These are phyloP conservation scores for Danaus plexippus DNA, from an alignment of 1,140 invertebrate genomes.

Conservation along the genomic window DNA sequence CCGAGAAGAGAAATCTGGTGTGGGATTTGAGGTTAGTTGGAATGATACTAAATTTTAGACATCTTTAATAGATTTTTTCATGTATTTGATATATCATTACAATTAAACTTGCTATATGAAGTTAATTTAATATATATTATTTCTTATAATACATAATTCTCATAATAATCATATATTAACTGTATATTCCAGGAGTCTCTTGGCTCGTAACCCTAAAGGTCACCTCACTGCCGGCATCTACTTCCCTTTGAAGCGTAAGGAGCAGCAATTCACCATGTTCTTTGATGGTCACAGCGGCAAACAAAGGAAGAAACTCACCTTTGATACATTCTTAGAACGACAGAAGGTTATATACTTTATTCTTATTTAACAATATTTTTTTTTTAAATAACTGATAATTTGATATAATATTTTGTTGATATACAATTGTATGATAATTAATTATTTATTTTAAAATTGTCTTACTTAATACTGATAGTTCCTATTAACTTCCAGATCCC, in stretches of 20 bases:
- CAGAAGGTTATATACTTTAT: conserved; percentile 71
- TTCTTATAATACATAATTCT: too few species aligned
- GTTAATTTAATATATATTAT: too few species aligned
- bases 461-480: conserved; percentile 1
- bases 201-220: conserved; percentile 87
- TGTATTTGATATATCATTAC: too few species aligned
- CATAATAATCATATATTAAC: neutral
- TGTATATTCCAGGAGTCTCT: conserved; percentile 75
- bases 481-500: conserved; percentile 68
- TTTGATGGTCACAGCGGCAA: conserved; percentile 79
- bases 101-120: too few species aligned
- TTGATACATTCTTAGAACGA: conserved; percentile 76
- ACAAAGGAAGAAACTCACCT: conserved; percentile 79
- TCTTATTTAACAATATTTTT: neutral
- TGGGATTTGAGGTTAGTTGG: conserved; percentile 80
- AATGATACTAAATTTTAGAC: too few species aligned
- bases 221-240: conserved; percentile 86
- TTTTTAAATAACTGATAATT: conserved; percentile 1
- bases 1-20: conserved; percentile 89
- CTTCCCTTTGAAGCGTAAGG: conserved; percentile 78
- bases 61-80: too few species aligned
- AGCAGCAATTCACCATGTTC: conserved; percentile 83
- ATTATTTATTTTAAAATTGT: too few species aligned
- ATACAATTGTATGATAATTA: conserved; percentile 1
- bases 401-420: too few species aligned